Evolutionary conservation across 37 sponge, comb jelly and placozoan species (phyloP).

Genomic region (Oopsacas minuta): DNA sequence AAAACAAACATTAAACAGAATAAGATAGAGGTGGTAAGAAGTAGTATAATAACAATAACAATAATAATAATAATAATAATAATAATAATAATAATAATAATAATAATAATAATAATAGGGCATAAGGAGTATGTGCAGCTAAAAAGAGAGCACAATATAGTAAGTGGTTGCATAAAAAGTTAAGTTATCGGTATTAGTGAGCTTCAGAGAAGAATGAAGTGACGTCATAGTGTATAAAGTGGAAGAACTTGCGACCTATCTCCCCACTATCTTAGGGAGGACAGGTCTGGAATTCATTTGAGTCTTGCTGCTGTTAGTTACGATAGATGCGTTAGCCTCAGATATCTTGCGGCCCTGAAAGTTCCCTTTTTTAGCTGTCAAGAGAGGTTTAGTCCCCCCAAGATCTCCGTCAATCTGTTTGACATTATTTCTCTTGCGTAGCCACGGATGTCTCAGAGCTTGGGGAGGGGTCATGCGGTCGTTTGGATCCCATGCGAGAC

Average conservation of each 20-base stretch:
- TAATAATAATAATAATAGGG: not conserved
- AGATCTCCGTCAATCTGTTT: not conserved
- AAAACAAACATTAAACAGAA: not conserved
- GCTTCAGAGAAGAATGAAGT: not conserved
- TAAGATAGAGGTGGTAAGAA: not conserved
- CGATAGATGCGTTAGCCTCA: not conserved
- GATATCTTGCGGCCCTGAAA: not conserved
- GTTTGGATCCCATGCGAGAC: conserved; percentile 64
- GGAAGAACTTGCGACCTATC: conserved; percentile 24
- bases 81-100: not conserved
- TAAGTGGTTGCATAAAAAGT: not conserved
- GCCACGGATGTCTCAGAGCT: conserved; percentile 70
- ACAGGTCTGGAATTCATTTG: conserved; percentile 48
- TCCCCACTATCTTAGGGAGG: conserved; percentile 74
- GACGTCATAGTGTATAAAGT: not conserved
- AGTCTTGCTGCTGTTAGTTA: conserved; percentile 22
- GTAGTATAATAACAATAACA: not conserved
- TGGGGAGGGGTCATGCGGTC: conserved; percentile 51
- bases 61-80: not conserved
- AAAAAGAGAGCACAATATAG: not conserved
- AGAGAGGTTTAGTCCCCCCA: not conserved
- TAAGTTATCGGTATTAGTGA: not conserved
- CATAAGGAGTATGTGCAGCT: conserved; percentile 19
- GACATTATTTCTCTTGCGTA: conserved; percentile 24
- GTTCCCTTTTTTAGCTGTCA: not conserved